Conservation (phyloP, 1,140 invertebrate species). For the Brachionus sp. region DNA sequence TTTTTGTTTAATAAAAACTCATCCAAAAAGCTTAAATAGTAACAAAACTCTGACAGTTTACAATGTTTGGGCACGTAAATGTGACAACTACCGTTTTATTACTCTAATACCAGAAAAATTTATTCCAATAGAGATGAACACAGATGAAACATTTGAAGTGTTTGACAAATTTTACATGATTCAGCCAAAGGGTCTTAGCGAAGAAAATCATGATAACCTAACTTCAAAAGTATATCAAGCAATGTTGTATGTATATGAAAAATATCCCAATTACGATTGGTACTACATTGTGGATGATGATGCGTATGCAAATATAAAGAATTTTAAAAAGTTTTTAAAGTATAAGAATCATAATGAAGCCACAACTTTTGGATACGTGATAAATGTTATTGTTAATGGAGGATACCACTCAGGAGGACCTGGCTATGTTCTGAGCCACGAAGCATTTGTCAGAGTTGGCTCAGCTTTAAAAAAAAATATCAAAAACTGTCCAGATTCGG, state of each 20-base stretch:
- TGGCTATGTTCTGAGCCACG: constrained; percentile 53
- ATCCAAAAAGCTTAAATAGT: neutral
- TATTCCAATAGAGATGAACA: neutral
- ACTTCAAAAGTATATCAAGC: neutral
- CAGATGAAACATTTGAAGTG: neutral
- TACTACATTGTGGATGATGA: constrained; percentile 92
- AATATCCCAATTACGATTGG: constrained; percentile 68
- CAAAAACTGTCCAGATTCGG: neutral
- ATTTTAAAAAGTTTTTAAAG: constrained; percentile 56
- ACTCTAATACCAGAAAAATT: neutral
- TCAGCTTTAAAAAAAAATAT: neutral
- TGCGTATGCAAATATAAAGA: constrained; percentile 69
- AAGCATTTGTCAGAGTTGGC: neutral
- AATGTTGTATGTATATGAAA: constrained; percentile 60
- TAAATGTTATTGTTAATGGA: neutral
- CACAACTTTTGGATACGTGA: constrained; percentile 45
- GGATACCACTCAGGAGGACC: constrained; percentile 48
- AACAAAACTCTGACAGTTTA: neutral
- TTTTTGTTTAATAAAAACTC: constrained; percentile 1
- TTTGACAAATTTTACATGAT: constrained; percentile 10
- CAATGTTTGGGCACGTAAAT: neutral
- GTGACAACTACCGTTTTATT: neutral
- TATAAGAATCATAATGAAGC: constrained; percentile 48
- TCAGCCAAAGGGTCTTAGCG: neutral
- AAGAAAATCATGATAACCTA: neutral